Conservation (phyloP, 2,797 vertebrate genomes). For the Rhodeus uyekii region DNA sequence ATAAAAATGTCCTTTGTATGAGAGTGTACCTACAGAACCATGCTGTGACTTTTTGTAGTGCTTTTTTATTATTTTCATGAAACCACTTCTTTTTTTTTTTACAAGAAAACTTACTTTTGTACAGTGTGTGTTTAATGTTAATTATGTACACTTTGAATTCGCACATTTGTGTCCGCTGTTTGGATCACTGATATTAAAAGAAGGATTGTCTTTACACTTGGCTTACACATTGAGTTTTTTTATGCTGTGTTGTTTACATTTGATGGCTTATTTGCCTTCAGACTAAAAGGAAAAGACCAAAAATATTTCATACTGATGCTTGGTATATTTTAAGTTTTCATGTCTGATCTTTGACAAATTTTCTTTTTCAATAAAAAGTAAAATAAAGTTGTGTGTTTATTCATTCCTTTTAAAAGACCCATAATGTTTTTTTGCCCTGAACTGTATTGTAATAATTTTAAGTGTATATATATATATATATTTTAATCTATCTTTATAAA, state of each 20-base stretch:
- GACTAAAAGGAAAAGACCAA: conserved; percentile 57
- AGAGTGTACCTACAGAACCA: conserved; percentile 6
- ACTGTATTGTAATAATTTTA: not conserved
- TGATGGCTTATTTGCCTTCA: conserved; percentile 53
- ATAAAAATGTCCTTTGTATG: not conserved
- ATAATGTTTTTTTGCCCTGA: not conserved
- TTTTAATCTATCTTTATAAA: no score
- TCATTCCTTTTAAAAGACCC: not conserved
- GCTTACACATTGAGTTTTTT: not conserved
- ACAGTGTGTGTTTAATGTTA: conserved; percentile 1
- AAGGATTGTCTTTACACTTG: conserved; percentile 37
- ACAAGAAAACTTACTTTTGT: not conserved
- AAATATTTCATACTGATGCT: conserved; percentile 38
- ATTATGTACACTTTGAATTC: not conserved
- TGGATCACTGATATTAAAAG: conserved; percentile 15
- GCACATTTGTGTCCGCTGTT: conserved; percentile 11
- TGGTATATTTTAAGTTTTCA: conserved; percentile 46
- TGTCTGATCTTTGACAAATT: not conserved
- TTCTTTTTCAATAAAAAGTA: conserved; percentile 25
- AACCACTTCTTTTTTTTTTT: not conserved
- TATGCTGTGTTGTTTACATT: conserved; percentile 68
- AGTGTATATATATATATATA: no score
- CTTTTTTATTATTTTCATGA: not conserved
- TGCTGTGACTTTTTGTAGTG: conserved; percentile 37
- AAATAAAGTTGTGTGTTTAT: not conserved